Evolutionary conservation across 2,113 vertebrate genomes (phyloP).

Genomic region (Sander lucioperca): DNA sequence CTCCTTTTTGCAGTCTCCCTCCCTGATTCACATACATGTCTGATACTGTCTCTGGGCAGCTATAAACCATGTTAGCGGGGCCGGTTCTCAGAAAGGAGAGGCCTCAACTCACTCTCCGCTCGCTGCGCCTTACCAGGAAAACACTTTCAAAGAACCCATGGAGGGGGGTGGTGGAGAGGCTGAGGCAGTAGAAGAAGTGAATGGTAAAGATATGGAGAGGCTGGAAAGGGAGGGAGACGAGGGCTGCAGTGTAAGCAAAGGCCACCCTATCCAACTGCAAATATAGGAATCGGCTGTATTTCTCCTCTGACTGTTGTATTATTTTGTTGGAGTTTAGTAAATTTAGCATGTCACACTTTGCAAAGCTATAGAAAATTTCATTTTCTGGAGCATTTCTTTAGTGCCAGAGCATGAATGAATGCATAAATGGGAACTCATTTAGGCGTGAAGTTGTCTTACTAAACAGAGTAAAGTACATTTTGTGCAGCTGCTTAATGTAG

Average conservation of each 20-base stretch:
- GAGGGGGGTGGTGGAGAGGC: constrained; percentile 44
- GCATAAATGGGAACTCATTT: constrained; percentile 41
- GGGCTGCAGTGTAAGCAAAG: constrained; percentile 55
- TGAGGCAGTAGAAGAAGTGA: constrained; percentile 62
- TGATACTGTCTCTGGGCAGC: constrained; percentile 81
- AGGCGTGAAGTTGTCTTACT: constrained; percentile 39
- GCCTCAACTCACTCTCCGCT: constrained; percentile 64
- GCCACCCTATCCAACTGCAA: constrained; percentile 64
- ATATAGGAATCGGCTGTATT: constrained; percentile 74
- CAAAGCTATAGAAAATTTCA: constrained; percentile 32
- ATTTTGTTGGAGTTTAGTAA: constrained; percentile 36
- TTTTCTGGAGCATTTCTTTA: constrained; percentile 28
- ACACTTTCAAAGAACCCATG: constrained; percentile 76
- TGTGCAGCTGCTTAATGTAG: constrained; percentile 14
- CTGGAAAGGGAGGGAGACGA: constrained; percentile 47
- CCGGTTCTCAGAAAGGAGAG: constrained; percentile 82
- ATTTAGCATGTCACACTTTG: constrained; percentile 43
- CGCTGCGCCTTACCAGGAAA: constrained; percentile 76
- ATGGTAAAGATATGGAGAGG: constrained; percentile 70
- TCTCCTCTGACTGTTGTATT: constrained; percentile 32
- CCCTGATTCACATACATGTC: constrained; percentile 75
- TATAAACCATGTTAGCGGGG: constrained; percentile 79
- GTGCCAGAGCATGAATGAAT: background rate
- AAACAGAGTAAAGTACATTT: constrained; percentile 30
- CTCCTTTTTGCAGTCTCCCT: constrained; percentile 53